Percentiles rank a stretch among this genome's conserved stretches.
phyloP scores from a whole-genome alignment of 2,113 vertebrate genomes.

The Propithecus coquereli region DNA sequence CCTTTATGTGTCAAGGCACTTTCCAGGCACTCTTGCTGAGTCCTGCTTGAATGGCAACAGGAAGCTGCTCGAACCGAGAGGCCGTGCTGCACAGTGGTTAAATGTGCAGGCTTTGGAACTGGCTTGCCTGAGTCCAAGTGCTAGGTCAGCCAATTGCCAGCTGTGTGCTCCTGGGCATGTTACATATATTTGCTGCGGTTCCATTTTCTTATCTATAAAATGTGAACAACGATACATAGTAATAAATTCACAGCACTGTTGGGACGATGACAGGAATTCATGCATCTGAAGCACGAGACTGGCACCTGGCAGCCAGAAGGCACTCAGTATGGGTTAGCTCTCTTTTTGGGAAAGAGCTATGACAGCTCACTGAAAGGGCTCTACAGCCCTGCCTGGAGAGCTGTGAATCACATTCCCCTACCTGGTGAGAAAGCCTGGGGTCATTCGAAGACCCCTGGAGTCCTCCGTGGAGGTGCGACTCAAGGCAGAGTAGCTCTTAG shows the following conservation, averaged over 20 bases:
- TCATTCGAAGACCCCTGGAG: background rate
- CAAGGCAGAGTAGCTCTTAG: background rate
- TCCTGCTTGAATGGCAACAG: background rate
- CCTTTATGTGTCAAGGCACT: background rate
- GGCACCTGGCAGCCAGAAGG: background rate
- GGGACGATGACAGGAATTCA: background rate
- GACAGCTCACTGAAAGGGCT: background rate
- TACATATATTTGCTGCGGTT: background rate
- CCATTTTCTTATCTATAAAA: background rate
- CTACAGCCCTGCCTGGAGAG: background rate
- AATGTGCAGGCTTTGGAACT: fast-evolving
- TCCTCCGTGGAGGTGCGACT: background rate
- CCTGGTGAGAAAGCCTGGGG: background rate
- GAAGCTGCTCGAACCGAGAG: background rate
- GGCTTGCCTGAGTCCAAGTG: background rate
- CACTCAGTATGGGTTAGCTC: background rate
- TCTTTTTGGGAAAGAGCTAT: background rate
- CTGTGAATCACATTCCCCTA: background rate
- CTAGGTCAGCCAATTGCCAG: background rate
- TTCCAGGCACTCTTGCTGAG: background rate
- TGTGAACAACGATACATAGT: background rate
- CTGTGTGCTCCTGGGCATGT: background rate
- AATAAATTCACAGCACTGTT: fast-evolving
- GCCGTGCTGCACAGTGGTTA: fast-evolving
- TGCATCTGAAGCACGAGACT: background rate